Evolutionary conservation across 2,888 invertebrate species (phyloP).

Genomic region (Melipona beecheii): DNA sequence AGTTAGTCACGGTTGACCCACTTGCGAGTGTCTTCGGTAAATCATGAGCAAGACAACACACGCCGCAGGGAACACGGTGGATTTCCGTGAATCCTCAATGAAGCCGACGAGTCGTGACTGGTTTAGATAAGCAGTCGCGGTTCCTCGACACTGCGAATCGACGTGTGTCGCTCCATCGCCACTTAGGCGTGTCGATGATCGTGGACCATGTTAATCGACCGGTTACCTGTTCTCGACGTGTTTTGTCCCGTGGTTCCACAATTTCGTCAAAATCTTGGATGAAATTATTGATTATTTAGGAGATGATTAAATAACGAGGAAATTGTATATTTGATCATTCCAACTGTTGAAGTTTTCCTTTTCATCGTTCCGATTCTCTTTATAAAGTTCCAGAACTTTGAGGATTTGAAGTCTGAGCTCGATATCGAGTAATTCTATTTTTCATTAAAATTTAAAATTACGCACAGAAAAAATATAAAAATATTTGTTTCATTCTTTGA

Average conservation of each 20-base stretch:
- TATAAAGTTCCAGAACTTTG: too few species aligned
- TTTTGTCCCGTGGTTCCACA: not conserved
- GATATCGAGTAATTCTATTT: too few species aligned
- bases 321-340: too few species aligned
- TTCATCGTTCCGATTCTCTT: too few species aligned
- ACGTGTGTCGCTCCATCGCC: slow-evolving; percentile 26
- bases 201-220: slow-evolving; percentile 60
- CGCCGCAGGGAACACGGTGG: slow-evolving; percentile 40
- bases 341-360: too few species aligned
- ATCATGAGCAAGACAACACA: slow-evolving; percentile 58
- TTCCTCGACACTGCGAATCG: slow-evolving; percentile 64
- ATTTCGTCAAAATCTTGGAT: not conserved
- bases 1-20: slow-evolving; percentile 71
- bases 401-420: too few species aligned
- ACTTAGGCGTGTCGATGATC: slow-evolving; percentile 36
- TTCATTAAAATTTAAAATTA: not conserved
- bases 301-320: not conserved
- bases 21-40: slow-evolving; percentile 66
- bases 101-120: slow-evolving; percentile 69
- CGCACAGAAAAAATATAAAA: not conserved
- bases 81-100: slow-evolving; percentile 73
- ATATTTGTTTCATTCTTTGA: not conserved
- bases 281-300: not conserved
- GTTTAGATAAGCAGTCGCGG: slow-evolving; percentile 63
- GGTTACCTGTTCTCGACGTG: not conserved